phyloP scores from a whole-genome alignment of 1,140 invertebrate genomes.

The Anagrus nilaparvatae region DNA sequence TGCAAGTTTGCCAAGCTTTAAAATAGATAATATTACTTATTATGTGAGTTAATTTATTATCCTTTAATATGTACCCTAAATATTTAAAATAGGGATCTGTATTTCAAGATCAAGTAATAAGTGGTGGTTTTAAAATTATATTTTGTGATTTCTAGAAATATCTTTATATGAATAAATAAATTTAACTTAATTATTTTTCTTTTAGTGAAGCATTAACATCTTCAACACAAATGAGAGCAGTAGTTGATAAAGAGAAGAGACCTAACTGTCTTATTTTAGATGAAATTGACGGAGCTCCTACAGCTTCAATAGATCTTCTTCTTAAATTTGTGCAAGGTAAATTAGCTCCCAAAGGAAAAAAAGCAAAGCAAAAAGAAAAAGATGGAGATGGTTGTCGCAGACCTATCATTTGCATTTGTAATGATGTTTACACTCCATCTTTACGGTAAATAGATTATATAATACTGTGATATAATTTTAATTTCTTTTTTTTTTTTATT shows the following conservation, averaged over 20 bases:
- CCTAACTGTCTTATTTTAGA: conserved; percentile 95
- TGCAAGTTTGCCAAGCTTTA: too few species aligned
- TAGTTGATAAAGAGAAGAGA: conserved; percentile 65
- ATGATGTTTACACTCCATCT: conserved; percentile 83
- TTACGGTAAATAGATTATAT: conserved; percentile 48
- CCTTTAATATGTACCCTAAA: too few species aligned
- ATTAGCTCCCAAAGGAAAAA: conserved; percentile 40
- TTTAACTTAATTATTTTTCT: too few species aligned
- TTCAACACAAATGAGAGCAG: conserved; percentile 83
- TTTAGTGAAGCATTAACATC: conserved; percentile 63
- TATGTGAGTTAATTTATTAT: too few species aligned
- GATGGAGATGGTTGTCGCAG: conserved; percentile 50
- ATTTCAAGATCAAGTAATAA: too few species aligned
- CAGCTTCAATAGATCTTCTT: conserved; percentile 75
- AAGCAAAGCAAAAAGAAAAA: conserved; percentile 46
- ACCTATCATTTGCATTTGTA: conserved; percentile 95
- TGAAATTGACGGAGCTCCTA: conserved; percentile 91
- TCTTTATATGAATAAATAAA: background rate
- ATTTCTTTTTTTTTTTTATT: background rate
- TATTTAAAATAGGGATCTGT: too few species aligned
- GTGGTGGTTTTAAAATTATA: too few species aligned
- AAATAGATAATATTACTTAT: too few species aligned
- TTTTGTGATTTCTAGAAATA: too few species aligned
- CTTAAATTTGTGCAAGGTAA: conserved; percentile 68
- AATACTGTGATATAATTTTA: background rate